Conservation (phyloP, 2,888 invertebrate species). For the Tenthredo distinguenda region DNA sequence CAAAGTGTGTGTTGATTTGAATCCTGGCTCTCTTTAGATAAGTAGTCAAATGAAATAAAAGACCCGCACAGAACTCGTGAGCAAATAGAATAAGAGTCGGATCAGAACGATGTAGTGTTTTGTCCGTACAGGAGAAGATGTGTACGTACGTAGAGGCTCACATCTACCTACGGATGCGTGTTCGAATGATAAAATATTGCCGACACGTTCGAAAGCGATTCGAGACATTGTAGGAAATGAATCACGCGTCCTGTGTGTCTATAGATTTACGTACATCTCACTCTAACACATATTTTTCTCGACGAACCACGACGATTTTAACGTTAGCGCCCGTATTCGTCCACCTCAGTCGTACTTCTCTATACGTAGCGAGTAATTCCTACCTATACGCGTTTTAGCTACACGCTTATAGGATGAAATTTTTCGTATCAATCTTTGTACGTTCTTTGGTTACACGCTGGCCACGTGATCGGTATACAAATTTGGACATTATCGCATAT, state of each 20-base stretch:
- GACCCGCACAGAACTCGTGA: neutral
- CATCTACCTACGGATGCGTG: conserved; percentile 16
- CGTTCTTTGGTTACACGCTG: neutral
- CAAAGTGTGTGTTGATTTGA: neutral
- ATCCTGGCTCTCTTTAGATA: neutral
- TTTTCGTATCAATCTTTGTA: conserved; percentile 43
- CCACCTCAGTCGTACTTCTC: neutral
- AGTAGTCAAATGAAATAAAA: neutral
- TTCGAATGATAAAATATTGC: conserved; percentile 47
- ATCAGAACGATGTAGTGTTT: conserved; percentile 13
- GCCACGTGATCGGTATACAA: conserved; percentile 37
- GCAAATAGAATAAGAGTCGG: neutral
- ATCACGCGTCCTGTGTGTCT: conserved; percentile 44
- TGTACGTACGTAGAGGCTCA: neutral
- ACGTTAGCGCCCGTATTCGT: neutral
- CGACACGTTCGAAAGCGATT: conserved; percentile 49
- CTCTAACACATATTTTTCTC: conserved; percentile 35
- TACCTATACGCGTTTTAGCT: neutral
- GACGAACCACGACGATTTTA: neutral
- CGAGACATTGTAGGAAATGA: conserved; percentile 48
- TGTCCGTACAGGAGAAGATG: neutral
- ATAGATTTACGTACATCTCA: conserved; percentile 40
- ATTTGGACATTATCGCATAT: conserved; percentile 34
- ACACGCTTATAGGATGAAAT: neutral
- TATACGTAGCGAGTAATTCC: neutral